Percentiles rank a stretch among this genome's conserved stretches.
These are phyloP conservation scores for Thymallus thymallus DNA, from an alignment of 2,113 vertebrate species.

Conservation along the genomic window DNA sequence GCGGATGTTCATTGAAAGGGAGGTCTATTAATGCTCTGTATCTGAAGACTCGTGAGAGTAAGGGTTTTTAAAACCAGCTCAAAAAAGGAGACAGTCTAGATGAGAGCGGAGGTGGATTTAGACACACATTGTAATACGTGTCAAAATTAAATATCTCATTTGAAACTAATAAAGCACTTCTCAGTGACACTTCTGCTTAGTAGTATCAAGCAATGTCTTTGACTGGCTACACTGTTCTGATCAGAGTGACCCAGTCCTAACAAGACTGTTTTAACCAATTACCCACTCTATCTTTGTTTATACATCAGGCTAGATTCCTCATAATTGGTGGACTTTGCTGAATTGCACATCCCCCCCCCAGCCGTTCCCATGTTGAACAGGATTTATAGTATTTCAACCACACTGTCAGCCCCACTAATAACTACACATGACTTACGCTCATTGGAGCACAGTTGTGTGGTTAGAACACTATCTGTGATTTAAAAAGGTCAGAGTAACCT, in stretches of 20 bases:
- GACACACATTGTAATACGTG: neutral
- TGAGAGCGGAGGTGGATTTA: slow-evolving; percentile 5
- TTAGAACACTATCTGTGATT: slow-evolving; percentile 1
- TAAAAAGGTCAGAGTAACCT: slow-evolving; percentile 7
- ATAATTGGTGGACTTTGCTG: slow-evolving; percentile 42
- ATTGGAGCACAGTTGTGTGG: slow-evolving; percentile 6
- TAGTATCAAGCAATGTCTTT: slow-evolving; percentile 21
- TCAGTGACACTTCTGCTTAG: slow-evolving; percentile 30
- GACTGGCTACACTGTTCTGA: slow-evolving; percentile 20
- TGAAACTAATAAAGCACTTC: neutral
- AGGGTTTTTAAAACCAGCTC: slow-evolving; percentile 26
- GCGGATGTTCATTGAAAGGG: slow-evolving; percentile 36
- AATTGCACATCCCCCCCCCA: slow-evolving; percentile 13
- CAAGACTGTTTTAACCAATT: slow-evolving; percentile 34
- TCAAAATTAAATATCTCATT: neutral
- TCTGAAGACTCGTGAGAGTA: slow-evolving; percentile 19
- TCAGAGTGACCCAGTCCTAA: slow-evolving; percentile 15
- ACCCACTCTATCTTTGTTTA: slow-evolving; percentile 32
- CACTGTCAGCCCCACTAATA: slow-evolving; percentile 23
- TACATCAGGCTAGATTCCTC: slow-evolving; percentile 28
- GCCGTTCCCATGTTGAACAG: slow-evolving; percentile 33
- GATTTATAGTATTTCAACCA: slow-evolving; percentile 27
- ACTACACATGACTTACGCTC: slow-evolving; percentile 17
- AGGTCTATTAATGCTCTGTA: slow-evolving; percentile 47
- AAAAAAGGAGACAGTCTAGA: slow-evolving; percentile 24